Percentiles rank a stretch among this genome's conserved stretches.
phyloP scores from a whole-genome alignment of 2,888 invertebrate genomes.

The Cosmia trapezina region DNA sequence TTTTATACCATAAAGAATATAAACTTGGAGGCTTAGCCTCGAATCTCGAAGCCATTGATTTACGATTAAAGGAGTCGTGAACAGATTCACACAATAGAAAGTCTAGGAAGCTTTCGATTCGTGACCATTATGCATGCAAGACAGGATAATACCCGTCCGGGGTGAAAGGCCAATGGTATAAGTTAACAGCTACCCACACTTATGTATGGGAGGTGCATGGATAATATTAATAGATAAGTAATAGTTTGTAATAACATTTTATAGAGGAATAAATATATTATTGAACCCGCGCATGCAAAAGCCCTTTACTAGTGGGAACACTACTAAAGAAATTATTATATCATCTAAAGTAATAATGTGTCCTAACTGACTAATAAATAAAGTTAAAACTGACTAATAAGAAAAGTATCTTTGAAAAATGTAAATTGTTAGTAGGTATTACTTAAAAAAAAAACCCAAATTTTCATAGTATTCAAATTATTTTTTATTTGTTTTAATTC shows the following conservation, averaged over 20 bases:
- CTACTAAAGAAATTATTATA: too few relatives aligned
- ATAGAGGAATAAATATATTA: constrained; percentile 5
- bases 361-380: too few relatives aligned
- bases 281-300: background rate
- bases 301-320: background rate
- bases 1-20: background rate
- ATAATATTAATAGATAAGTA: constrained; percentile 18
- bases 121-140: constrained; percentile 71
- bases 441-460: too few relatives aligned
- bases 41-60: constrained; percentile 56
- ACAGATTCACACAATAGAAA: constrained; percentile 74
- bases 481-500: too few relatives aligned
- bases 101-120: constrained; percentile 71
- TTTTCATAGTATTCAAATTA: too few relatives aligned
- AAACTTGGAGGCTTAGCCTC: constrained; percentile 2
- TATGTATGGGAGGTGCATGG: background rate
- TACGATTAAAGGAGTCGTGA: constrained; percentile 69
- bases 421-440: too few relatives aligned
- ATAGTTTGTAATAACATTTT: constrained; percentile 5
- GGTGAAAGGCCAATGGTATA: constrained; percentile 68
- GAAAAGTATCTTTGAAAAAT: too few relatives aligned
- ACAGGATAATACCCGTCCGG: constrained; percentile 63
- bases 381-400: too few relatives aligned
- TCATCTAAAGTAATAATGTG: too few relatives aligned
- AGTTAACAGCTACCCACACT: constrained; percentile 40